A percentile compares a stretch with the other conserved stretches of the same genome.
These are phyloP conservation scores for Poeciliopsis prolifica DNA, from an alignment of 2,113 vertebrate genomes.

Conservation along the genomic window DNA sequence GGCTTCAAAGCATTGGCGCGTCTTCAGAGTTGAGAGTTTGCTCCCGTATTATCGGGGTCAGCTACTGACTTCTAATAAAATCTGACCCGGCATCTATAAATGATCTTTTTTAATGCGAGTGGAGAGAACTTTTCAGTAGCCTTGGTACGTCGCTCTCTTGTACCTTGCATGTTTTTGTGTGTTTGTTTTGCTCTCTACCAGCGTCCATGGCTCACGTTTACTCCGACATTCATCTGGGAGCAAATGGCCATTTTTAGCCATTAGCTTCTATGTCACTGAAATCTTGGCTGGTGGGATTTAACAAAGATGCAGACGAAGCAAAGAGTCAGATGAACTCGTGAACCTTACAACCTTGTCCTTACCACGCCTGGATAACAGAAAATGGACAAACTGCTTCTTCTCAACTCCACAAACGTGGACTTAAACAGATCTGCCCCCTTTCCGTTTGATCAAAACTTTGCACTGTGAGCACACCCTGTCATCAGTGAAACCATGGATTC, in stretches of 20 bases:
- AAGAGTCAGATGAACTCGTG: too few species aligned
- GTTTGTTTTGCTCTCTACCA: neutral
- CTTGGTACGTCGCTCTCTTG: neutral
- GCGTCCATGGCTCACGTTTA: neutral
- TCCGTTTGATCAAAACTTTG: too few species aligned
- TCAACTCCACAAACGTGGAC: too few species aligned
- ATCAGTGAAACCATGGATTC: too few species aligned
- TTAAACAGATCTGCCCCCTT: too few species aligned
- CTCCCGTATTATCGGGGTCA: neutral
- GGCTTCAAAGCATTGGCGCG: neutral
- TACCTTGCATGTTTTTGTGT: neutral
- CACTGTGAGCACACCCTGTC: too few species aligned
- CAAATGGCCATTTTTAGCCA: neutral
- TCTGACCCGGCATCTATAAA: neutral
- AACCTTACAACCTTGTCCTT: too few species aligned
- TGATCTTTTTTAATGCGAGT: neutral
- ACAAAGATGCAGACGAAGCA: too few species aligned
- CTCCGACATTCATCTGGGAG: neutral
- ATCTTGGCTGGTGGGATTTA: too few species aligned
- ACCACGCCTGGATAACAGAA: too few species aligned
- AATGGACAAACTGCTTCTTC: too few species aligned
- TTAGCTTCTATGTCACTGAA: neutral
- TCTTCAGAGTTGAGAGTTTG: neutral
- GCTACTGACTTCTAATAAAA: neutral
- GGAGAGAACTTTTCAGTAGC: neutral